Evolutionary conservation across 2,888 invertebrate genomes (phyloP).

Genomic region (Eupithecia pulchellata): DNA sequence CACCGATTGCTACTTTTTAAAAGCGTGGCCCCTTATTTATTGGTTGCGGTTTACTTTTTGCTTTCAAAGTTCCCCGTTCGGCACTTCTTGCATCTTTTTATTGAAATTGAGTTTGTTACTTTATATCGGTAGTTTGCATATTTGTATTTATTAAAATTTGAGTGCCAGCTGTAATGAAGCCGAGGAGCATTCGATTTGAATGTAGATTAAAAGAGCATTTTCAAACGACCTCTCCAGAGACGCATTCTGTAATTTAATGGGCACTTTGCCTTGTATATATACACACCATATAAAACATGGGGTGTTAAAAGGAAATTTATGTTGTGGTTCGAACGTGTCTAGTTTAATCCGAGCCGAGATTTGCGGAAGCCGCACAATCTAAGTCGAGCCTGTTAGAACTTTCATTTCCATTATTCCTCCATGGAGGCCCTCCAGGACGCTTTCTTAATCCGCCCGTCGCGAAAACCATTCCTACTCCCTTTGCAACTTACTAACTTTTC

Average conservation of each 20-base stretch:
- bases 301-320: conserved; percentile 70
- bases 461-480: conserved; percentile 63
- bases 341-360: conserved; percentile 72
- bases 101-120: conserved; percentile 19
- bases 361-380: conserved; percentile 71
- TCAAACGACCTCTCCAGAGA: conserved; percentile 38
- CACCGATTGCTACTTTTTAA: conserved; percentile 77
- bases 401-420: conserved; percentile 72
- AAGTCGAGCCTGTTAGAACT: conserved; percentile 71
- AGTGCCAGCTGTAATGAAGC: conserved; percentile 8
- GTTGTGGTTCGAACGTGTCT: conserved; percentile 72
- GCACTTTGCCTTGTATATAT: conserved; percentile 38
- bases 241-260: conserved; percentile 46
- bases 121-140: not conserved
- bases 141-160: conserved; percentile 2
- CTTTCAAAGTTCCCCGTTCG: conserved; percentile 19
- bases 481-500: conserved; percentile 59
- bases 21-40: conserved; percentile 70
- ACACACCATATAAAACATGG: conserved; percentile 54
- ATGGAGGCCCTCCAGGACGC: conserved; percentile 57
- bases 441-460: conserved; percentile 67
- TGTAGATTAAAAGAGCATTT: conserved; percentile 37
- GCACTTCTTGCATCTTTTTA: conserved; percentile 19
- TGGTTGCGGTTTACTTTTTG: conserved; percentile 34
- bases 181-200: conserved; percentile 22